phyloP scores from a whole-genome alignment of 1,140 invertebrate genomes.

The Pseudomyrmex dendroicus region DNA sequence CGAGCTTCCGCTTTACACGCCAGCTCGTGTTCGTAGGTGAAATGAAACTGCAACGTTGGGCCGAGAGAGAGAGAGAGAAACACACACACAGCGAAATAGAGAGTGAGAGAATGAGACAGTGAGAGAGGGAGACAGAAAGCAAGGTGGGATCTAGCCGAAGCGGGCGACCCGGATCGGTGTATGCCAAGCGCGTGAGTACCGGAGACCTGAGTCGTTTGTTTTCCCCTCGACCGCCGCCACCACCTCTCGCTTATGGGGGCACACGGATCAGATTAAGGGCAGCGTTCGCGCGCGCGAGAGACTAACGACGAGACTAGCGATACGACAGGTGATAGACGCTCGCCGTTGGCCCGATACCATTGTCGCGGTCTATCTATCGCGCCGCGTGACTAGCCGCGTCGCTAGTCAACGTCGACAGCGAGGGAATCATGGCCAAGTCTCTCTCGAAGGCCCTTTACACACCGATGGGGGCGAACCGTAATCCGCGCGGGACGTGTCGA shows the following conservation, averaged over 20 bases:
- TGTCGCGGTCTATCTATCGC: conserved; percentile 57
- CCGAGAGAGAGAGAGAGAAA: neutral
- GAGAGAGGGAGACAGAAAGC: neutral
- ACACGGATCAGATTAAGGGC: conserved; percentile 47
- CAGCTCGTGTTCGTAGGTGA: conserved; percentile 2
- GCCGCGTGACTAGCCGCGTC: conserved; percentile 39
- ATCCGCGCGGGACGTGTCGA: conserved; percentile 25
- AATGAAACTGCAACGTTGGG: neutral
- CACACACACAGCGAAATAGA: too few species aligned
- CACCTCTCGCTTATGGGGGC: neutral
- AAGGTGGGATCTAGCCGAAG: neutral
- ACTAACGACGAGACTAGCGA: conserved; percentile 36
- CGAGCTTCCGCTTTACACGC: conserved; percentile 28
- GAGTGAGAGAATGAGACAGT: too few species aligned
- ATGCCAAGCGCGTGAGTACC: conserved; percentile 12
- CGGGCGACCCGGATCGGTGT: conserved; percentile 18
- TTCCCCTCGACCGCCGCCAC: neutral
- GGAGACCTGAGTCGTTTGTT: conserved; percentile 36
- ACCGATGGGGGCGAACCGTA: neutral
- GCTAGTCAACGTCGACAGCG: conserved; percentile 41
- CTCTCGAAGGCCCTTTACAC: neutral
- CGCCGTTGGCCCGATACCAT: conserved; percentile 42
- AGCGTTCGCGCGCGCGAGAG: conserved; percentile 10
- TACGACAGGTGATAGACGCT: conserved; percentile 46
- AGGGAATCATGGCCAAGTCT: conserved; percentile 21